Conservation (phyloP, 2,797 vertebrate species). For the Calcarius lapponicus region DNA sequence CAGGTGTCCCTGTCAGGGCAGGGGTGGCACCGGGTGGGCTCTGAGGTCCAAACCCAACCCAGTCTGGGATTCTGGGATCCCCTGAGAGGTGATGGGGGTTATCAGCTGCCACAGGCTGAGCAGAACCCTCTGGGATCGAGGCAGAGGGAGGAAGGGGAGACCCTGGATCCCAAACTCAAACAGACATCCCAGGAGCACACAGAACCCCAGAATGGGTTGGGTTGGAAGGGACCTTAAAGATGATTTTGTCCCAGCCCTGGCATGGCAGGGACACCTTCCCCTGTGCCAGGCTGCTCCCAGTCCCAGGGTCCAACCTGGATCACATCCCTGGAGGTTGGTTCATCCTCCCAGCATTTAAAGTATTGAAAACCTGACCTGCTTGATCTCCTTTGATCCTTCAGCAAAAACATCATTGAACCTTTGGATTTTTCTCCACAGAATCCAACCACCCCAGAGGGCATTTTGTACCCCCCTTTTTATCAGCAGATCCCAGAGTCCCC, state of each 20-base stretch:
- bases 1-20: background rate
- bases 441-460: background rate
- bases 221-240: no score
- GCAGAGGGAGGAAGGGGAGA: background rate
- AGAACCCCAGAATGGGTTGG: no score
- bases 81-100: background rate
- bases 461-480: background rate
- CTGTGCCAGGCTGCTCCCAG: background rate
- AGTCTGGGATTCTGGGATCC: background rate
- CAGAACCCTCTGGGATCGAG: no score
- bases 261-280: background rate
- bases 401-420: background rate
- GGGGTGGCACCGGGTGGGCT: background rate
- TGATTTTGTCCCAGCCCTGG: background rate
- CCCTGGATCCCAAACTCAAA: background rate
- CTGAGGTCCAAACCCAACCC: background rate
- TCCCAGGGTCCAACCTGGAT: rapidly evolving
- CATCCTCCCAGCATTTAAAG: background rate
- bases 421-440: background rate
- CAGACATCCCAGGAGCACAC: background rate
- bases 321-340: background rate
- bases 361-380: background rate
- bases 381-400: background rate
- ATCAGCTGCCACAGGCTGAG: background rate
- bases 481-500: background rate